Conservation (phyloP, 2,113 vertebrate species). For the Suricata suricatta region DNA sequence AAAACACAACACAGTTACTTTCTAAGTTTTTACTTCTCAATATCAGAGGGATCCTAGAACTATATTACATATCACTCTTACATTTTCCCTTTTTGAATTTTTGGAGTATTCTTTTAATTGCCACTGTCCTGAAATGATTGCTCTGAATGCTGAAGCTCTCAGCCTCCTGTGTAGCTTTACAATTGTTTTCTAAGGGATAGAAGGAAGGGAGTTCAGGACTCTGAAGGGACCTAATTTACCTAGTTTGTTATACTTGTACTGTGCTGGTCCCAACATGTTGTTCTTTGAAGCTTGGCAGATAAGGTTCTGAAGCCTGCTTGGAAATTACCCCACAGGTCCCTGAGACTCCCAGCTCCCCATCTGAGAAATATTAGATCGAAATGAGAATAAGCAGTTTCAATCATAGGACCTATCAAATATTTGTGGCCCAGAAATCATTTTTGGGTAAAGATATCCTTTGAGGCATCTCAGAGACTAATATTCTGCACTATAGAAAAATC, state of each 20-base stretch:
- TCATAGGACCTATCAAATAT: background rate
- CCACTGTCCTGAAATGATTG: background rate
- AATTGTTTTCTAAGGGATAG: background rate
- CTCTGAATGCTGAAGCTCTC: background rate
- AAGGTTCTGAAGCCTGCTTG: slow-evolving; percentile 54
- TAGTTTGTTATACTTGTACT: background rate
- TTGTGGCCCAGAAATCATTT: background rate
- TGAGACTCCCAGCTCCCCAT: background rate
- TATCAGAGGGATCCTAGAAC: background rate
- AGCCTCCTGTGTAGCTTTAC: background rate
- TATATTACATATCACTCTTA: background rate
- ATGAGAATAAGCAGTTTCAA: background rate
- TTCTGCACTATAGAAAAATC: slow-evolving; percentile 24
- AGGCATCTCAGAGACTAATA: background rate
- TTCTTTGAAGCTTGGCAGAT: slow-evolving; percentile 58
- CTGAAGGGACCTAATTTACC: slow-evolving; percentile 41
- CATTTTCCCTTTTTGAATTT: background rate
- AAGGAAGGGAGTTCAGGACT: background rate
- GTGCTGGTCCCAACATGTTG: slow-evolving; percentile 44
- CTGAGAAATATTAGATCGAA: slow-evolving; percentile 34
- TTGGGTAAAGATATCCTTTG: background rate
- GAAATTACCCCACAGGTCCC: slow-evolving; percentile 38
- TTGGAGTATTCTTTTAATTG: background rate
- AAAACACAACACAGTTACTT: background rate
- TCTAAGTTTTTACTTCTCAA: background rate